Base-by-base conservation (phyloP, 2,888 invertebrate genomes). In the Tetheella fluctuosa region DNA sequence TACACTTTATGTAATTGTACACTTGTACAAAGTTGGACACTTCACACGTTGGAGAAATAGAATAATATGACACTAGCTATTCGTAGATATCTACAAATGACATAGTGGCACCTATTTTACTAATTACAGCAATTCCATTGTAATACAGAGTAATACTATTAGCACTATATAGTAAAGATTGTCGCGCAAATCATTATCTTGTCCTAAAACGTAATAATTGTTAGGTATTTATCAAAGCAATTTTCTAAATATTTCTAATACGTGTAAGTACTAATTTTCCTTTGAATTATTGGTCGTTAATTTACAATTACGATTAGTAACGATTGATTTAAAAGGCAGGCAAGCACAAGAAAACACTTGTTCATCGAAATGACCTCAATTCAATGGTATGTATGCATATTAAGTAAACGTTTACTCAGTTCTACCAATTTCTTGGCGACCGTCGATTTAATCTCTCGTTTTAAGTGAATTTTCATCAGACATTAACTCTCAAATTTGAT, bases 301-400 rank as follows among this genome's bases (percentile, higher is more conserved):
- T n/a, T n/a, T n/a, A n/a, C n/a, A n/a, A n/a, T n/a, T n/a, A n/a
- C n/a, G n/a, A n/a, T n/a, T n/a, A n/a, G n/a, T n/a, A n/a, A n/a
- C n/a, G n/a, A 15, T 20, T 48, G 15, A 48, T 4, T 10, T 48
- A 20, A 17, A 48, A n/a, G 20, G 48, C 2, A 48, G 7, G 48
- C 2, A 8, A 48, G 20, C 48, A 10, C n/a, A 20, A 48, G 10
- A 48, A 48, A 48, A 48, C 48, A 48, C 48, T 48, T 48, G 48
- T 48, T 48, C 42, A 15, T 42, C 48, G 20, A 48, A 48, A 48
- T n/a, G 48, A 48, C 48, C 48, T 48, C 48, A 48, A 48, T 48
- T 10, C 48, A 48, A 10, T 42, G 42, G 42, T 17, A 42, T 42
- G 42, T 2, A 42, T 39, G n/a, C 34, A 34, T 8, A 39, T 8